Base-by-base conservation (phyloP, 2,797 vertebrate species). In the Mustela erminea region DNA sequence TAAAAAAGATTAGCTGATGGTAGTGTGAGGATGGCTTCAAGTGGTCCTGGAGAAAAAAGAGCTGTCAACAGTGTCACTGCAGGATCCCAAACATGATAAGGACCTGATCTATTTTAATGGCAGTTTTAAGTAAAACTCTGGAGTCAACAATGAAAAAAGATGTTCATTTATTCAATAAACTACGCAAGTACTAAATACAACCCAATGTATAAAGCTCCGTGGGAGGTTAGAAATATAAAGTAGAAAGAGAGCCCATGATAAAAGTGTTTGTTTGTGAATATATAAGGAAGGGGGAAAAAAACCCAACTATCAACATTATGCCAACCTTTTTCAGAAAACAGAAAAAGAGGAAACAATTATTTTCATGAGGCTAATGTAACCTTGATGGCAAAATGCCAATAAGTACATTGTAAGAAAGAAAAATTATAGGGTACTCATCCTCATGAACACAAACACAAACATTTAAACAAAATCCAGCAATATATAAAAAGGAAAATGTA, bases 351-450 rank as follows among this genome's bases (percentile, higher is more conserved):
- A 90, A 81, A 68, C 23, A 66, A 62, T 81, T 78, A 8, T 66
- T 95, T 87, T 87, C 62, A 82, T 75, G 75, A 82, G n/a, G 82
- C 14, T 32, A 91, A 60, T 27, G 56, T 60, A 87, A 85, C 13
- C 70, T 70, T 74, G 64, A 90, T 20, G 20, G 95, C 56, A 66
- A 93, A 90, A 93, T 3, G 10, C n/a, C 80, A 89, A 41, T n/a
- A 84, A 96, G 68, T 58, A 80, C 21, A 58, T 72, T 60, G 10
- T 74, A 87, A 91, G 58, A 91, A 94, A 91, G 32, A 11, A 90
- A 90, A 91, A 87, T 49, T 72, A 27, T 32, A 54, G 25, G 64
- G 35, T 54, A 93, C 38, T 81, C 52, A 80, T 87, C 82, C 58
- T 87, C 32, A 35, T 41, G 46, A 87, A 90, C 11, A 46, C 5